Percentiles rank a stretch among this genome's conserved stretches.
These are phyloP conservation scores for Oreonectes daqikongensis DNA, from an alignment of 2,797 vertebrate genomes.

Conservation along the genomic window DNA sequence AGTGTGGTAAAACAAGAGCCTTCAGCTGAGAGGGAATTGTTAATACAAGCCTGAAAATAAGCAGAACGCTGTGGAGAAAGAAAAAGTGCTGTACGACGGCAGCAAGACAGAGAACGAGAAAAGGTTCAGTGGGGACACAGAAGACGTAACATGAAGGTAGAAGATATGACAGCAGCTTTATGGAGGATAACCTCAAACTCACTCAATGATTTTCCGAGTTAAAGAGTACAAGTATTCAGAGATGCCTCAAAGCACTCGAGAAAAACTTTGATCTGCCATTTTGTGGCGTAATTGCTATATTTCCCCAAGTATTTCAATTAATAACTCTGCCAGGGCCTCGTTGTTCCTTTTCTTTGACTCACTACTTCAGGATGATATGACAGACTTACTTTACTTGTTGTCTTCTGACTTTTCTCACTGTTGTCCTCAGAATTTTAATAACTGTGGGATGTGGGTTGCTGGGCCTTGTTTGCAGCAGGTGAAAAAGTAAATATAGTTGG, in stretches of 20 bases:
- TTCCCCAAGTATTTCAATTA: conserved; percentile 37
- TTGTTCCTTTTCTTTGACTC: conserved; percentile 24
- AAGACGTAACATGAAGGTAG: conserved; percentile 19
- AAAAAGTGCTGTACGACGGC: background rate
- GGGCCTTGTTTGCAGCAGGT: conserved; percentile 19
- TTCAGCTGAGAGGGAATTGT: conserved; percentile 40
- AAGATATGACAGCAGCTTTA: conserved; percentile 39
- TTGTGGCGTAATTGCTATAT: conserved; percentile 33
- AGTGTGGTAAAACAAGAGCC: conserved; percentile 17
- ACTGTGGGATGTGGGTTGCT: conserved; percentile 29
- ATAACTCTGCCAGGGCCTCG: conserved; percentile 40
- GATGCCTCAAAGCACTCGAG: conserved; percentile 16
- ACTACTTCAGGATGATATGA: conserved; percentile 12
- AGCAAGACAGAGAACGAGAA: conserved; percentile 7
- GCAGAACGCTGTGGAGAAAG: conserved; percentile 16
- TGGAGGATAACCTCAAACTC: conserved; percentile 39
- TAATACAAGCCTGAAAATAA: conserved; percentile 46
- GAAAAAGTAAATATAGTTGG: background rate
- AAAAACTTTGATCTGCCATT: conserved; percentile 24
- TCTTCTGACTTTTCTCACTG: conserved; percentile 6
- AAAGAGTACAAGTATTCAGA: conserved; percentile 47
- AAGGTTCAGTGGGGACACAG: conserved; percentile 17
- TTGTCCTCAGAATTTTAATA: conserved; percentile 40
- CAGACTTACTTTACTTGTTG: background rate
- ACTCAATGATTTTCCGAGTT: conserved; percentile 18